Evolutionary conservation across 2,797 vertebrate species (phyloP), one percentile per base, ranked within the genome.

Genomic region (Kryptopterus vitreolus): DNA sequence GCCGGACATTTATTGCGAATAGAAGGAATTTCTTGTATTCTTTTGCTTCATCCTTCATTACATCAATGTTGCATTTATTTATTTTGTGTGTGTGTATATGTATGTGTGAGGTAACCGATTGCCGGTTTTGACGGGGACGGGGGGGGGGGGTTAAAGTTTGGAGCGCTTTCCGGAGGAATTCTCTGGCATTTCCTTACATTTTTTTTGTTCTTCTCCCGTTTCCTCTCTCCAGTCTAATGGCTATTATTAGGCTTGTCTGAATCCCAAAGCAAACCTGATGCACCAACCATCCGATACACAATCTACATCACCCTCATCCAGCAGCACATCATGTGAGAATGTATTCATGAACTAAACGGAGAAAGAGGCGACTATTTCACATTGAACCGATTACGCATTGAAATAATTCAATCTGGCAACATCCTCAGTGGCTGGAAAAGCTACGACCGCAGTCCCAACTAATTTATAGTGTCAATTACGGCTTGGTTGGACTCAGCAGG

Each of bases 171-270:
- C 78, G 46, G 59, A 48, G 85, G 80, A 84, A n/a, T 63, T 84
- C 77, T 35, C 52, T 76, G 68, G 79, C 81, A 84, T 83, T 86
- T 83, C 83, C 82, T 85, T 55, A 79, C 83, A 78, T 82, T 85
- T 83, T n/a, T n/a, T n/a, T n/a, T n/a, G n/a, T n/a, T n/a, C n/a
- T n/a, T 84, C 87, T 82, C 82, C 83, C 24, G 73, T 87, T 90
- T 90, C 89, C 87, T 88, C 75, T 58, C 38, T 77, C 62, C 85
- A 62, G 63, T 81, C 46, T 59, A 71, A 48, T 72, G 71, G 73
- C 69, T 93, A 91, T 88, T 84, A 87, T 88, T 93, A 89, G n/a
- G 24, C 35, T 76, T 2, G 22, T 58, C 58, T 59, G 35, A 6
- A 59, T 59, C n/a, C 55, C 2, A 26, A 74, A 58, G 2, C 4